Percentiles rank a stretch among this genome's conserved stretches.
Conservation (phyloP, 2,888 invertebrate genomes). For the Rhagophthalmus giganteus region DNA sequence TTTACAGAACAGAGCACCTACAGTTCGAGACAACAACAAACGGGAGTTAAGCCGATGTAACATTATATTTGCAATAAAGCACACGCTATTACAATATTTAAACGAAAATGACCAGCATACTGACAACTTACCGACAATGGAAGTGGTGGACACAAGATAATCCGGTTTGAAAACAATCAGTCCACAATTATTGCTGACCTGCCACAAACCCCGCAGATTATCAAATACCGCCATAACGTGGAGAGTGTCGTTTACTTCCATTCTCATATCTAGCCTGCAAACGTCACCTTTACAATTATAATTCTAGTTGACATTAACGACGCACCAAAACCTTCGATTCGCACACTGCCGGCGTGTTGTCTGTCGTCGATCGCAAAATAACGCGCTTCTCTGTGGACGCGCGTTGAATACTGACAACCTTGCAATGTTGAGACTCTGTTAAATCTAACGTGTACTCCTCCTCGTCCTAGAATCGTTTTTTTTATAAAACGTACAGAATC, state of each 20-base stretch:
- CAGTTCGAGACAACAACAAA: too few relatives aligned
- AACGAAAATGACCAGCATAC: conserved; percentile 58
- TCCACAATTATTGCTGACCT: conserved; percentile 65
- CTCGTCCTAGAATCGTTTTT: too few relatives aligned
- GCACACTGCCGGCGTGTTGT: conserved; percentile 35
- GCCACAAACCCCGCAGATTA: conserved; percentile 54
- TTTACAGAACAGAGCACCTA: conserved; percentile 76
- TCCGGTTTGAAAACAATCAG: conserved; percentile 82
- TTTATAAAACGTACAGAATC: too few relatives aligned
- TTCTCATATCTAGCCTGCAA: conserved; percentile 62
- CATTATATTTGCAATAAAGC: too few relatives aligned
- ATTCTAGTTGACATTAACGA: too few relatives aligned
- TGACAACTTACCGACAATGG: conserved; percentile 69
- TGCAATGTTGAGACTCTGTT: conserved; percentile 50
- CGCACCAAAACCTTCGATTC: conserved; percentile 39
- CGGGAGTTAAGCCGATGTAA: too few relatives aligned
- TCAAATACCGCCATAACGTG: conserved; percentile 59
- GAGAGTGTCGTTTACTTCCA: conserved; percentile 63
- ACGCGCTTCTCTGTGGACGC: conserved; percentile 14
- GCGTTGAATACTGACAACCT: conserved; percentile 36
- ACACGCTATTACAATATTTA: conserved; percentile 5
- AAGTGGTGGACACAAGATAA: conserved; percentile 80
- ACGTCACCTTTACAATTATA: too few relatives aligned
- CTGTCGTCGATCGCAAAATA: conserved; percentile 33
- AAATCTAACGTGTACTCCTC: conserved; percentile 43